phyloP scores from a whole-genome alignment of 2,888 invertebrate species.

The Chalcosyrphus nemorum region DNA sequence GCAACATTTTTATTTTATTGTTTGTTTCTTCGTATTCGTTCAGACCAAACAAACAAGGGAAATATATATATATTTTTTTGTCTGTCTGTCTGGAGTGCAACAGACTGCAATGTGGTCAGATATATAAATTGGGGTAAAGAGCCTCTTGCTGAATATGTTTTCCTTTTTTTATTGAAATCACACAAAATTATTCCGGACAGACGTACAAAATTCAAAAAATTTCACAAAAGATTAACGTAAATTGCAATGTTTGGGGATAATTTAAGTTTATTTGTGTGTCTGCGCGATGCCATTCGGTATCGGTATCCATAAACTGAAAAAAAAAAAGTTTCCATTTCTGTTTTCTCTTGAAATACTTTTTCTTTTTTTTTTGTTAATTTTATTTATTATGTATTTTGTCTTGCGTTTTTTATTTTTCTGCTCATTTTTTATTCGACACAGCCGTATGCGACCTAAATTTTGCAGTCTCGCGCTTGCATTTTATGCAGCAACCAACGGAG shows the following conservation, averaged over 20 bases:
- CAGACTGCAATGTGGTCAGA: conserved; percentile 68
- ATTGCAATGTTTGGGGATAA: conserved; percentile 55
- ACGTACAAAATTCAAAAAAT: conserved; percentile 46
- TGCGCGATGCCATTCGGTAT: conserved; percentile 32
- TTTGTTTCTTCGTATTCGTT: conserved; percentile 29
- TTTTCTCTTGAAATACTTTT: neutral
- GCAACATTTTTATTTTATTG: conserved; percentile 10
- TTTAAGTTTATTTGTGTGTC: conserved; percentile 53
- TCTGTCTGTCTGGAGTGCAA: conserved; percentile 65
- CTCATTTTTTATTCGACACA: neutral
- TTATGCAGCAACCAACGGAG: conserved; percentile 17
- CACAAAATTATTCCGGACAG: conserved; percentile 52
- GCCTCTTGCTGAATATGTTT: conserved; percentile 29
- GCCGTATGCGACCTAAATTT: conserved; percentile 56
- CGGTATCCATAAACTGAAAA: conserved; percentile 33
- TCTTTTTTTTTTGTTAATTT: conserved; percentile 9
- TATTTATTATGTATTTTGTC: conserved; percentile 8
- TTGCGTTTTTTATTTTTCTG: neutral
- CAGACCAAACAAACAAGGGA: conserved; percentile 1
- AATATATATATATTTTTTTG: conserved; percentile 1
- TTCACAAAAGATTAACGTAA: conserved; percentile 57
- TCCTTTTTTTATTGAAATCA: conserved; percentile 33
- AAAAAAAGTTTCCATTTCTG: conserved; percentile 38
- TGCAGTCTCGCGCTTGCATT: conserved; percentile 39
- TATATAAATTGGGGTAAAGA: conserved; percentile 58